Evolutionary conservation across 2,888 invertebrate species (phyloP), one percentile per base, ranked within the genome.

Genomic region (Latrodectus elegans): DNA sequence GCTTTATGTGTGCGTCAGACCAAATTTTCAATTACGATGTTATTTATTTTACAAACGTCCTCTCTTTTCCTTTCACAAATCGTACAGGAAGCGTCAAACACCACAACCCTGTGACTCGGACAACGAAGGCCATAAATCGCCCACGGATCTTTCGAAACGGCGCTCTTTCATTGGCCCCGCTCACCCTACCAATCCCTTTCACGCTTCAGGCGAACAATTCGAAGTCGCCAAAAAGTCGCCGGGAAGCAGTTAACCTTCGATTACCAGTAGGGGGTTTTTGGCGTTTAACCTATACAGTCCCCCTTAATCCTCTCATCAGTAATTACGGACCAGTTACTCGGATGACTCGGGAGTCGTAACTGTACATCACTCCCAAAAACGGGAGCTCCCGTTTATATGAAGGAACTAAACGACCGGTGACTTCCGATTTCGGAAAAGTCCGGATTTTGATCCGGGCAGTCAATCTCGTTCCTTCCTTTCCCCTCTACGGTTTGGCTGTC

Each of bases 221-320:
- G 51, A 49, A 38, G 60, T 80, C 76, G 81, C 86, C 86, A 87
- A 81, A 81, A 87, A 86, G 81, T 87, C 86, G 86, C 86, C 81
- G 81, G 70, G 79, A 85, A 79, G 81, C 86, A 87, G 86, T 87
- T 87, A 87, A 87, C 86, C 81, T 87, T 77, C 86, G 81, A 87
- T 87, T 87, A 87, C 86, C 76, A 79, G 55, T 64, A 75, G 77
- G 81, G 77, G 49, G 74, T 17, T 77, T 76, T 55, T 65, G 81
- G 77, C 81, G 72, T 87, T 87, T 87, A 87, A 87, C 86, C 84
- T 84, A 84, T 67, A 51, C 73, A 67, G 12, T n/a, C n/a, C 60
- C 52, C 87, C 83, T 64, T 88, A 88, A 88, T 88, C 87, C 87
- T 60, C 87, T 88, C 87, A 88, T 88, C 87, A 83, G 87, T 83